A percentile compares a stretch with the other conserved stretches of the same genome.
Conservation (phyloP, 2,797 vertebrate species). For the Alauda arvensis region DNA sequence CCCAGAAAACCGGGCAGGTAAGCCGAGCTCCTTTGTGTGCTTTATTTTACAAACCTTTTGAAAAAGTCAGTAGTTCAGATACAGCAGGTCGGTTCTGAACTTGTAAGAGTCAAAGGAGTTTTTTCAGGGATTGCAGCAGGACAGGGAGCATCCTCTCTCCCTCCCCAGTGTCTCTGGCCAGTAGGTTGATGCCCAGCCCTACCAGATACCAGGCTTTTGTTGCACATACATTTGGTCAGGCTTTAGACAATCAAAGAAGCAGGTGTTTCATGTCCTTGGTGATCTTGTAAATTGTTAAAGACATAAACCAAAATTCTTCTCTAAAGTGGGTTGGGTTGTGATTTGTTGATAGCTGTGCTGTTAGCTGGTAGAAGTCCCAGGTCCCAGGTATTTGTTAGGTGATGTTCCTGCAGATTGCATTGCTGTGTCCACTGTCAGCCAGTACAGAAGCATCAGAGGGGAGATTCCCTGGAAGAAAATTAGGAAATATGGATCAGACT, state of each 20-base stretch:
- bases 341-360: not conserved
- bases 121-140: not conserved
- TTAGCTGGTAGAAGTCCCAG: not conserved
- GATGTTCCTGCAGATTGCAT: not conserved
- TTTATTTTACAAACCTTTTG: slow-evolving; percentile 47
- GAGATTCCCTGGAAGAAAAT: not conserved
- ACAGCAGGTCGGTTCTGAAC: not conserved
- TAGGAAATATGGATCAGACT: not conserved
- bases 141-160: not conserved
- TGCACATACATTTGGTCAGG: not conserved
- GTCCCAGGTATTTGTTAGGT: not conserved
- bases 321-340: slow-evolving; percentile 11
- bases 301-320: not conserved
- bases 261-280: not conserved
- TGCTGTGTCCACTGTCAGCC: not conserved
- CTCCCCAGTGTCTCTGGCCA: not conserved
- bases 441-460: not conserved
- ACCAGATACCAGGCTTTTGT: slow-evolving; percentile 46
- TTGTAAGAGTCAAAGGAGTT: not conserved
- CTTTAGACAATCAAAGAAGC: not conserved
- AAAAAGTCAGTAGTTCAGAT: slow-evolving; percentile 5
- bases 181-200: slow-evolving; percentile 53
- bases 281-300: not conserved
- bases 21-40: slow-evolving; percentile 58
- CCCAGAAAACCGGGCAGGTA: slow-evolving; percentile 76